Evolutionary conservation across 2,797 vertebrate species (phyloP).

Genomic region (Chelon labrosus): DNA sequence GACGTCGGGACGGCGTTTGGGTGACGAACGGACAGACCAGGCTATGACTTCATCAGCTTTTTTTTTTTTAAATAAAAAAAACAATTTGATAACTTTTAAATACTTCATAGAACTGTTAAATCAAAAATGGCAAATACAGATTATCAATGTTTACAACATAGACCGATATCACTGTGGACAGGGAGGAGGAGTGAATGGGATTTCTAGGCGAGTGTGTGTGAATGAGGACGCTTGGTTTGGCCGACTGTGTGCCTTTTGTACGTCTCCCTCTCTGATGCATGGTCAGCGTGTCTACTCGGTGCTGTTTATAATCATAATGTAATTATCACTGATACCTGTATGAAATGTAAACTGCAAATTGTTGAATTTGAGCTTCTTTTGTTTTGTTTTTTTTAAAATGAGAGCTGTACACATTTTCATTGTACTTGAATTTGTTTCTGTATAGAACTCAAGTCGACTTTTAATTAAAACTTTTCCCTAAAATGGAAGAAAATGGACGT

Average conservation of each 20-base stretch:
- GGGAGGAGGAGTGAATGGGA: constrained; percentile 66
- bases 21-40: constrained; percentile 35
- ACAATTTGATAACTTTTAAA: constrained; percentile 72
- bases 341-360: constrained; percentile 80
- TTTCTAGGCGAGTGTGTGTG: constrained; percentile 36
- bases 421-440: constrained; percentile 81
- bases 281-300: constrained; percentile 83
- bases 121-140: constrained; percentile 63
- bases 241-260: constrained; percentile 65
- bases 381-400: constrained; percentile 29
- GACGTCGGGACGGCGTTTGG: constrained; percentile 21
- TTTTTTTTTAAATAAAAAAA: constrained; percentile 41
- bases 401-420: constrained; percentile 76
- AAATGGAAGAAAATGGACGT: neutral
- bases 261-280: constrained; percentile 80
- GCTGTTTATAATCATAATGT: constrained; percentile 81
- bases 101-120: constrained; percentile 71
- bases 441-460: constrained; percentile 75
- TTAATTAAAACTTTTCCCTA: constrained; percentile 76
- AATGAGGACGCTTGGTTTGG: neutral
- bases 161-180: constrained; percentile 87
- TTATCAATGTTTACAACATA: constrained; percentile 85
- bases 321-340: constrained; percentile 80
- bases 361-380: constrained; percentile 58
- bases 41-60: constrained; percentile 28